phyloP scores from a whole-genome alignment of 2,888 invertebrate genomes.

The Norana najaformis region DNA sequence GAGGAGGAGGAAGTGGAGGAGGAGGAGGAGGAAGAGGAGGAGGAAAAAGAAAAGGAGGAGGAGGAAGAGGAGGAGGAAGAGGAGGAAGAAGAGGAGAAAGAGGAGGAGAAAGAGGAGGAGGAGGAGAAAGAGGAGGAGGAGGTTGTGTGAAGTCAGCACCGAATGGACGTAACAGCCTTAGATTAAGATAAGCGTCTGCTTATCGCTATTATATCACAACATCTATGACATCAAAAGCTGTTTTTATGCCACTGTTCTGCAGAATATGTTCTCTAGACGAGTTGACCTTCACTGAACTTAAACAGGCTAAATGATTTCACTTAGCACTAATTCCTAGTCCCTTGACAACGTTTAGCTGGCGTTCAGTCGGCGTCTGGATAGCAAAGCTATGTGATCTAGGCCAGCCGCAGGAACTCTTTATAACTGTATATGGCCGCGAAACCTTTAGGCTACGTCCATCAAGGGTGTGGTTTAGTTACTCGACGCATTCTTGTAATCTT shows the following conservation, averaged over 20 bases:
- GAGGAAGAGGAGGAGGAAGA: too few relatives aligned
- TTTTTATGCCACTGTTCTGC: background rate
- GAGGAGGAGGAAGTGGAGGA: too few relatives aligned
- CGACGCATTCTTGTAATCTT: background rate
- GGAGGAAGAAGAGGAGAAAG: slow-evolving; percentile 1
- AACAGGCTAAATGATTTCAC: background rate
- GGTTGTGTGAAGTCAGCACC: background rate
- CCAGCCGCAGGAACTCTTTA: background rate
- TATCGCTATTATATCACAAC: background rate
- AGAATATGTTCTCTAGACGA: background rate
- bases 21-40: too few relatives aligned
- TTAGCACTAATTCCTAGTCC: background rate
- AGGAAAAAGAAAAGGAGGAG: too few relatives aligned
- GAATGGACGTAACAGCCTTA: background rate
- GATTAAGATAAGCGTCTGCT: background rate
- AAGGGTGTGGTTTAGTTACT: background rate
- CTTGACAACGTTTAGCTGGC: background rate
- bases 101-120: slow-evolving; percentile 9
- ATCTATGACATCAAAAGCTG: background rate
- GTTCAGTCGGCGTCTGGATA: background rate
- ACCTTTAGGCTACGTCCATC: background rate
- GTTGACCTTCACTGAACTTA: background rate
- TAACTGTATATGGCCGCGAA: too few relatives aligned
- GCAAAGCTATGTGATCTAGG: background rate
- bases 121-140: too few relatives aligned